Evolutionary conservation across 1,140 invertebrate species (phyloP).

Genomic region (Babylonia areolata): DNA sequence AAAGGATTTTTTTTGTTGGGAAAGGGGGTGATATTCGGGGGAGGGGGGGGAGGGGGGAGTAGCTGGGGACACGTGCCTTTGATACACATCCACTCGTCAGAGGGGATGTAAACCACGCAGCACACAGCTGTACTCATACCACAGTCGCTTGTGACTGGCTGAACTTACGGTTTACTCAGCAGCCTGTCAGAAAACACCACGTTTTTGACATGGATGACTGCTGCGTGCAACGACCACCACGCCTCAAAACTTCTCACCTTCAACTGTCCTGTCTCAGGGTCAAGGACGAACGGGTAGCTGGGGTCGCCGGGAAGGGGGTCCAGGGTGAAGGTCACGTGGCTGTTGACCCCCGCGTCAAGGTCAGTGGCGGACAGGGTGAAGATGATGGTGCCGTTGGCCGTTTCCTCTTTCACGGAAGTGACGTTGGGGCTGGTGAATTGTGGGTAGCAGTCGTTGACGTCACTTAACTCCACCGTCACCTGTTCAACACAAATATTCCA

Average conservation of each 20-base stretch:
- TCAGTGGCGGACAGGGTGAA: constrained; percentile 93
- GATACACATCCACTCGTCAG: too few relatives aligned
- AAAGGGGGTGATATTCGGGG: too few relatives aligned
- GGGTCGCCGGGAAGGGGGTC: constrained; percentile 89
- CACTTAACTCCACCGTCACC: constrained; percentile 50
- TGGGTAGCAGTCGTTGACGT: constrained; percentile 84
- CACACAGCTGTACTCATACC: too few relatives aligned
- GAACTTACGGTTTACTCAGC: too few relatives aligned
- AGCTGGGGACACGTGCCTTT: too few relatives aligned
- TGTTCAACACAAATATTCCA: background rate
- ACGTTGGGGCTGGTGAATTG: constrained; percentile 92
- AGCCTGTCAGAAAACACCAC: too few relatives aligned
- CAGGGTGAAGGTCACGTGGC: constrained; percentile 93
- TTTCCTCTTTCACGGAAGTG: constrained; percentile 70
- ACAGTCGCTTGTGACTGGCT: too few relatives aligned
- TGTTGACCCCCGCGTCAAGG: constrained; percentile 90
- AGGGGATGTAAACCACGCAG: too few relatives aligned
- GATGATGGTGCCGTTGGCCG: constrained; percentile 61
- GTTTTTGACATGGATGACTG: too few relatives aligned
- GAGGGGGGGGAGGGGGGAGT: too few relatives aligned
- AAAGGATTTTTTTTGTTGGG: too few relatives aligned
- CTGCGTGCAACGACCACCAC: too few relatives aligned
- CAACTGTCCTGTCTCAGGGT: constrained; percentile 83
- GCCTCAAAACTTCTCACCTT: constrained; percentile 6
- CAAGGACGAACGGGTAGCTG: constrained; percentile 85